Base-by-base conservation (phyloP, 2,113 vertebrate species). In the Phylloscopus whistleri region DNA sequence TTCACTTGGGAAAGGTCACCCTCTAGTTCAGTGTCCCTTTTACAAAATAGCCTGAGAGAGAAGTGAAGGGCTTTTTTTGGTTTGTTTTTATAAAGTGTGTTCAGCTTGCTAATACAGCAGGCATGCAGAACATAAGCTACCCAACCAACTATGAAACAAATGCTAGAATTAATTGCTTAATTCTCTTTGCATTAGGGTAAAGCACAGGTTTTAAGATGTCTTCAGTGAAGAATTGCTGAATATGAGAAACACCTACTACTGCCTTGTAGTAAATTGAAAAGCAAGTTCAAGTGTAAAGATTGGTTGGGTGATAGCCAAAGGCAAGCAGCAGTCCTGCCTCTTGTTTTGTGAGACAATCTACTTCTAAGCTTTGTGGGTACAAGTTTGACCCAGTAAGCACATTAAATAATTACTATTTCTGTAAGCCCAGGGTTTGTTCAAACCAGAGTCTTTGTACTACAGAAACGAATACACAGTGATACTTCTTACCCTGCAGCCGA, bases 151-250 rank as follows among this genome's bases (percentile, higher is more conserved):
- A 59, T 55, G 90, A 95, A 95, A 84, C 59, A 77, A 92, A 94
- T 30, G 49, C 55, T 56, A 64, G 66, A 93, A 95, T 95, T 93
- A 96, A 96, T 89, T 90, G 81, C 93, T 95, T 95, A 95, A 92
- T 93, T 96, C 94, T 89, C 66, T 74, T 94, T 68, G 66, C 74
- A 49, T 95, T 90, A 95, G 84, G 44, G 68, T 94, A 90, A 94
- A 93, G 69, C 44, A 55, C 24, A 58, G 16, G 46, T 68, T 83
- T 93, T 92, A 92, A 93, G 92, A 69, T 33, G 16, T 60, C 93
- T 91, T 89, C 64, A 39, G 51, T 58, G 66, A 84, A 74, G 78
- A 95, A 93, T 49, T 93, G 94, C 96, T 93, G 83, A 97, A 83
- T 70, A 44, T 44, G 66, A 78, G 52, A 81, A 86, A 85, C 15